phyloP scores from a whole-genome alignment of 2,113 vertebrate genomes.

The Actenoides lindsayi region DNA sequence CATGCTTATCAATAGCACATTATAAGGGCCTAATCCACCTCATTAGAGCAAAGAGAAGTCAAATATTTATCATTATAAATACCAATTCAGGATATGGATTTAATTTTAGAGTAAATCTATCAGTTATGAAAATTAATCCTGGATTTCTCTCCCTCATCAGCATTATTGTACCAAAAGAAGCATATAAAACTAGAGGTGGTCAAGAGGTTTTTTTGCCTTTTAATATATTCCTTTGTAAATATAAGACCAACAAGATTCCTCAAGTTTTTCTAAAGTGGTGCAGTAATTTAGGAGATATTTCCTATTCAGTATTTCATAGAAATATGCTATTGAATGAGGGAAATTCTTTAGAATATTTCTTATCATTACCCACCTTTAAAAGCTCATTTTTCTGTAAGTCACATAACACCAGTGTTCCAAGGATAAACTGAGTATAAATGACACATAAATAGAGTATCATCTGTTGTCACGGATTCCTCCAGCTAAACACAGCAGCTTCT shows the following conservation, averaged over 20 bases:
- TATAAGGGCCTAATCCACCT: neutral
- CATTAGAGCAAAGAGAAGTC: neutral
- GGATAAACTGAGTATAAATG: neutral
- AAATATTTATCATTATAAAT: constrained; percentile 13
- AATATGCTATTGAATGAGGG: neutral
- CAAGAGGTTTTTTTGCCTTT: neutral
- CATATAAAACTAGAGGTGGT: neutral
- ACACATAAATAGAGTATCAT: neutral
- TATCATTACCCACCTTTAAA: neutral
- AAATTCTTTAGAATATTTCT: neutral
- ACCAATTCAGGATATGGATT: neutral
- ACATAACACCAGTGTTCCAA: neutral
- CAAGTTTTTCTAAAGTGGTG: neutral
- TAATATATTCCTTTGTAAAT: neutral
- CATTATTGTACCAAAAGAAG: neutral
- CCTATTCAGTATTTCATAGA: neutral
- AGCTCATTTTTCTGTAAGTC: neutral
- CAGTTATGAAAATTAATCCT: neutral
- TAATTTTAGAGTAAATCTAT: neutral
- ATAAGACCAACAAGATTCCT: neutral
- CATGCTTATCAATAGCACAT: neutral
- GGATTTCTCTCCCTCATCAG: neutral
- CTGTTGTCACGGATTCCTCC: neutral
- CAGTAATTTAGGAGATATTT: neutral
- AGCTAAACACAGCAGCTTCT: neutral